These are phyloP conservation scores for Sogatella furcifera DNA, from an alignment of 1,140 invertebrate genomes.

Conservation along the genomic window DNA sequence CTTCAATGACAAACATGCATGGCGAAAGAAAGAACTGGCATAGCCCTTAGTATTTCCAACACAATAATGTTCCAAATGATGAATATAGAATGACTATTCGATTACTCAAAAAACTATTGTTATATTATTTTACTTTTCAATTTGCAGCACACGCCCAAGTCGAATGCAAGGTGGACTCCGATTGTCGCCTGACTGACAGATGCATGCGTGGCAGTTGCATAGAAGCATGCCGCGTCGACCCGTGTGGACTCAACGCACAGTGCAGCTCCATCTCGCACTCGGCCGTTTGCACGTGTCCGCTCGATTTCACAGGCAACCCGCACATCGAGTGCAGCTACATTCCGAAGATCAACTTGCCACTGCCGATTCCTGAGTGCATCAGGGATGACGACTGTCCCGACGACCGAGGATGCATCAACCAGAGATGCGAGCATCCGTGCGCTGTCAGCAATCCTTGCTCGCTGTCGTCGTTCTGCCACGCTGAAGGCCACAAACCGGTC, in stretches of 20 bases:
- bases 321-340: constrained; percentile 59
- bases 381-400: constrained; percentile 60
- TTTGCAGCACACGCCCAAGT: constrained; percentile 1
- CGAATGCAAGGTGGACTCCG: constrained; percentile 53
- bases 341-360: constrained; percentile 35
- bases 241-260: constrained; percentile 74
- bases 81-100: too few species aligned
- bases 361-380: constrained; percentile 53
- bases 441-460: constrained; percentile 53
- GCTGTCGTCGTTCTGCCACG: constrained; percentile 62
- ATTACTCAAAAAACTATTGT: too few species aligned
- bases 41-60: too few species aligned
- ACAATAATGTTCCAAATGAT: too few species aligned
- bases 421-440: constrained; percentile 69
- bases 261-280: constrained; percentile 64
- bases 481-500: constrained; percentile 56
- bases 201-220: constrained; percentile 65
- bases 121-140: too few species aligned
- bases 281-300: constrained; percentile 64
- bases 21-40: too few species aligned
- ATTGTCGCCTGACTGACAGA: constrained; percentile 58
- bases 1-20: too few species aligned
- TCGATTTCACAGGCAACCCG: constrained; percentile 70
- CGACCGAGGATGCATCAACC: constrained; percentile 63
- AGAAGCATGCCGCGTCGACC: constrained; percentile 61